A percentile compares a stretch with the other conserved stretches of the same genome.
Evolutionary conservation across 1,140 invertebrate genomes (phyloP).

Genomic region (Dryas iulia): DNA sequence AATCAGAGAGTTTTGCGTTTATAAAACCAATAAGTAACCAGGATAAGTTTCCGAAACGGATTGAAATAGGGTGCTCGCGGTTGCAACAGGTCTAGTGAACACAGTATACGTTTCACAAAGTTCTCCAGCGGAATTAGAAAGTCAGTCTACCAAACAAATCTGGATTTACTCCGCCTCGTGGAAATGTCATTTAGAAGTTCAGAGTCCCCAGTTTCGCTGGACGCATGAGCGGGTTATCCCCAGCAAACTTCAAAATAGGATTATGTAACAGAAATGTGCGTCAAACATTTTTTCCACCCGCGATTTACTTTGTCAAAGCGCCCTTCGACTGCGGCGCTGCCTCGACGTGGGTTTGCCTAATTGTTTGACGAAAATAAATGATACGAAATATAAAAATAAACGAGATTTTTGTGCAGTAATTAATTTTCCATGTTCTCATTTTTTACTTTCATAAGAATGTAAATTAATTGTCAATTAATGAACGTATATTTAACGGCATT

Average conservation of each 20-base stretch:
- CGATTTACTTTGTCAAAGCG: constrained; percentile 21
- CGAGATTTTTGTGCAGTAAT: constrained; percentile 66
- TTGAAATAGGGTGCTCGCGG: constrained; percentile 72
- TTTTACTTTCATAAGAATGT: constrained; percentile 44
- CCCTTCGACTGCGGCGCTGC: constrained; percentile 44
- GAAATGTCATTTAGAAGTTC: constrained; percentile 71
- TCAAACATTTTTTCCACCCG: constrained; percentile 52
- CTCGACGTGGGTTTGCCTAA: constrained; percentile 54
- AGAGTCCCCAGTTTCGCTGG: constrained; percentile 38
- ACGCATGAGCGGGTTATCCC: constrained; percentile 61
- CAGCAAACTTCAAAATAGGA: constrained; percentile 51
- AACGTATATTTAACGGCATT: constrained; percentile 7
- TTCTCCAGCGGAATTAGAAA: constrained; percentile 74
- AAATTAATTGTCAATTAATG: constrained; percentile 45
- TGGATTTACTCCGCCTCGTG: constrained; percentile 68
- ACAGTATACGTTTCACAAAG: constrained; percentile 77
- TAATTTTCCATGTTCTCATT: constrained; percentile 62
- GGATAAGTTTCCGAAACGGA: constrained; percentile 64
- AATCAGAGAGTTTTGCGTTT: constrained; percentile 71
- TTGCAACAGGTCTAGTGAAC: constrained; percentile 66
- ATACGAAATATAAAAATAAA: constrained; percentile 73
- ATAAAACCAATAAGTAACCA: constrained; percentile 53
- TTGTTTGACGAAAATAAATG: constrained; percentile 77
- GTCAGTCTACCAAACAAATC: constrained; percentile 75
- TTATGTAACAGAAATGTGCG: constrained; percentile 67